Conservation (phyloP, 2,797 vertebrate species). For the Oophaga sylvatica region DNA sequence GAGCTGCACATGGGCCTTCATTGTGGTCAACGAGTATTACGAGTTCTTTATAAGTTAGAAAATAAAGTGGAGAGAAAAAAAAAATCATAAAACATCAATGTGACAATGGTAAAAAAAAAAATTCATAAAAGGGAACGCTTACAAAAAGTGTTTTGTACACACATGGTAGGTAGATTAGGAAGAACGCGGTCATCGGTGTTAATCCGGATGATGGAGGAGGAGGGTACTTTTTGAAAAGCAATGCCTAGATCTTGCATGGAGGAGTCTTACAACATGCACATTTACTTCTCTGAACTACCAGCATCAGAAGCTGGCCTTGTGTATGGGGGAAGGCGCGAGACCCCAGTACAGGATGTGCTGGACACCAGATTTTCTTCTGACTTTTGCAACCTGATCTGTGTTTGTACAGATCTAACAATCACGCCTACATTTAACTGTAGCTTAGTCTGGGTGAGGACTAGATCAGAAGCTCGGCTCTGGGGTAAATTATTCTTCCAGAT, state of each 20-base stretch:
- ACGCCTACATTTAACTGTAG: not conserved
- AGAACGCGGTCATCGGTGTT: not conserved
- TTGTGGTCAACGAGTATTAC: not conserved
- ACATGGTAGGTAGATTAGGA: not conserved
- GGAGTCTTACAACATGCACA: not conserved
- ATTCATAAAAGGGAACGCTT: slow-evolving; percentile 4
- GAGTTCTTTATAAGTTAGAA: not conserved
- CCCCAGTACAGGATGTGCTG: not conserved
- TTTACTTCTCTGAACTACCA: not conserved
- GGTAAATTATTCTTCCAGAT: no score
- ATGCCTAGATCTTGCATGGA: not conserved
- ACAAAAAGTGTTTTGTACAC: not conserved
- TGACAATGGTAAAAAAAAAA: not conserved
- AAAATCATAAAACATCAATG: not conserved
- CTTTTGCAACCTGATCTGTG: not conserved
- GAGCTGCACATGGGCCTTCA: not conserved
- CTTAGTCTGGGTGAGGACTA: not conserved
- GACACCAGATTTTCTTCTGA: not conserved
- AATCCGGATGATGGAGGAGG: not conserved
- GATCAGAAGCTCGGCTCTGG: not conserved
- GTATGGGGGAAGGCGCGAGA: not conserved
- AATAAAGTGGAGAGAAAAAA: not conserved
- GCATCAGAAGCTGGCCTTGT: not conserved
- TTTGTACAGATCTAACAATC: not conserved
- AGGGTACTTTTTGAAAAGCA: slow-evolving; percentile 38